Percentiles rank a stretch among this genome's conserved stretches.
Evolutionary conservation across 2,797 vertebrate genomes (phyloP).

Genomic region (Gymnoscopelus microlampas): DNA sequence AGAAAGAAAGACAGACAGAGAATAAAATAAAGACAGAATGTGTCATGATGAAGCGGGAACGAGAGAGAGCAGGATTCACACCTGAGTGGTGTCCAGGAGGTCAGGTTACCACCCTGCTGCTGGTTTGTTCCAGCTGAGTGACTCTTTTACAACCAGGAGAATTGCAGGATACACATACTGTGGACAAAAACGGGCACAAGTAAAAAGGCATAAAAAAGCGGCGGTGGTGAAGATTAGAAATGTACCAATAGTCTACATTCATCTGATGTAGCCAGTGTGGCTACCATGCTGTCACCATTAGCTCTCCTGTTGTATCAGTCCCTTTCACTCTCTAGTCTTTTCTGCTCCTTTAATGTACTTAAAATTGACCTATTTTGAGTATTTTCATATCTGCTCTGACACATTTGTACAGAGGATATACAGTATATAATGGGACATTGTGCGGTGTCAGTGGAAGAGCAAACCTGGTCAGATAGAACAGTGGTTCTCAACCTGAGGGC

Average conservation of each 20-base stretch:
- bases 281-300: too few relatives aligned
- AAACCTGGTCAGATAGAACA: too few relatives aligned
- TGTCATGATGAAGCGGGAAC: not conserved
- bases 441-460: too few relatives aligned
- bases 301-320: too few relatives aligned
- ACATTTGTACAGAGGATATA: not conserved
- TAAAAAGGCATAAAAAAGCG: not conserved
- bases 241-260: too few relatives aligned
- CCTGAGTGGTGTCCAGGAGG: slow-evolving; percentile 18
- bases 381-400: too few relatives aligned
- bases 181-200: not conserved
- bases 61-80: slow-evolving; percentile 28
- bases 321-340: too few relatives aligned
- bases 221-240: not conserved
- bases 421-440: not conserved
- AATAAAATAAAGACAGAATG: not conserved
- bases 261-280: too few relatives aligned
- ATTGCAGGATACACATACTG: not conserved
- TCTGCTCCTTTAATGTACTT: too few relatives aligned
- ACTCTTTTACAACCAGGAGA: not conserved
- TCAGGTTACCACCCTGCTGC: slow-evolving; percentile 12
- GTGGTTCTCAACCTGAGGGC: too few relatives aligned
- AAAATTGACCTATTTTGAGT: too few relatives aligned
- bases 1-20: not conserved
- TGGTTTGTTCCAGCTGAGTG: slow-evolving; percentile 10